Evolutionary conservation across 2,888 invertebrate species (phyloP), one percentile per base, ranked within the genome.

Genomic region (Cheilosia grossa): DNA sequence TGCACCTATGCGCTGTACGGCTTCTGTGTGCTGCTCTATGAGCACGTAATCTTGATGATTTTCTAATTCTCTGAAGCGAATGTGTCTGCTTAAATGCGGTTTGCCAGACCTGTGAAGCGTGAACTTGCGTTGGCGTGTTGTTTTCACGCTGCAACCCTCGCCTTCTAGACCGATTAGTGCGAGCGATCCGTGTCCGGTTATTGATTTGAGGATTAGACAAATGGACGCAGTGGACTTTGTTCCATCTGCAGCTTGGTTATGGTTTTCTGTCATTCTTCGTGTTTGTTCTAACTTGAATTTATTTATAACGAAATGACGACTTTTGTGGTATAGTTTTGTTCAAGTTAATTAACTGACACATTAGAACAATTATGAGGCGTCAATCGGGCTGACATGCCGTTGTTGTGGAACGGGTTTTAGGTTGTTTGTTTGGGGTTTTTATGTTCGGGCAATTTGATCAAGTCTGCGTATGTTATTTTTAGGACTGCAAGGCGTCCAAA

Each of bases 11-110:
- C 59, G 61, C 54, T 77, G 51, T 75, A 79, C 42, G 79, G 83
- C 83, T 83, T 83, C 83, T 79, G 69, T 53, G 19, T 70, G 69
- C 53, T 59, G 58, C 47, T 64, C 58, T 30, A 40, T 64, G 64
- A 47, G 69, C 59, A 79, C 63, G 73, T 83, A 70, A 83, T 64
- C 70, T 70, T 70, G 83, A 79, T 79, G 82, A 74, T 67, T 51
- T 83, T 74, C 58, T 47, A 70, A 74, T 82, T 69, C 44, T 53
- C 58, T 53, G 49, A 56, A 78, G 64, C 64, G 74, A 54, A 70
- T 83, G 67, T 74, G 69, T 64, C 74, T 61, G 77, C 69, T 42
- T 54, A 66, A 58, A n/a, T n/a, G 42, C 54, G 74, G 40, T 33
- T 80, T 44, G 9, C 15, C 51, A 10, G 10, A 44, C 13, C 24